Evolutionary conservation across 2,888 invertebrate species (phyloP), one percentile per base, ranked within the genome.

Genomic region (Altica lythri): DNA sequence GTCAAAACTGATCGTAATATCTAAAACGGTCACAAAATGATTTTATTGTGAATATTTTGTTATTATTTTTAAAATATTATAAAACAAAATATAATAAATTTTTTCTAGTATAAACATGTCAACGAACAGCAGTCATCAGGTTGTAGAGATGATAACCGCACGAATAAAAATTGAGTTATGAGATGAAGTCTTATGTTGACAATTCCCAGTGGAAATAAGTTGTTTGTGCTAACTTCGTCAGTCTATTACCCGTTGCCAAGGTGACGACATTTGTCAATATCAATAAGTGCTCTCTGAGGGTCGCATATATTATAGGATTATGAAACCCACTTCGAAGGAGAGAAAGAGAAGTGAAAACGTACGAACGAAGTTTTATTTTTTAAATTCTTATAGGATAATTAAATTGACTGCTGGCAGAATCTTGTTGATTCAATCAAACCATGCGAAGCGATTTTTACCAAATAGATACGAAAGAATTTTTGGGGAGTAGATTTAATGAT

Each of bases 171-270:
- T 75, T 75, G 74, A 76, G 75, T 75, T 75, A 75, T 75, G 73
- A 74, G 73, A 72, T 71, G 71, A 73, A 72, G 73, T 71, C 72
- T 72, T 73, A 73, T 72, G 74, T 72, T 72, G 73, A 74, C 73
- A 75, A 75, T 74, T 73, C 75, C 75, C 75, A 59, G 71, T 71
- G 75, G 75, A 75, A 75, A 75, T 75, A 75, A 75, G 71, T 74
- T 74, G 74, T 75, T 76, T 76, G 74, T 71, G 71, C 72, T 71
- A 74, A 72, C 71, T 73, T 71, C 68, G 64, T 64, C 70, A 69
- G 68, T 70, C 72, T 69, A 72, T 72, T 72, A 71, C 68, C 58
- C 65, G 66, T 62, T 63, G 66, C 65, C 66, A 67, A 65, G 65
- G 67, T 66, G 68, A 66, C 70, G 71, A 69, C 70, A 69, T 71